phyloP scores from a whole-genome alignment of 1,140 invertebrate species.

The Dendrolimus kikuchii region DNA sequence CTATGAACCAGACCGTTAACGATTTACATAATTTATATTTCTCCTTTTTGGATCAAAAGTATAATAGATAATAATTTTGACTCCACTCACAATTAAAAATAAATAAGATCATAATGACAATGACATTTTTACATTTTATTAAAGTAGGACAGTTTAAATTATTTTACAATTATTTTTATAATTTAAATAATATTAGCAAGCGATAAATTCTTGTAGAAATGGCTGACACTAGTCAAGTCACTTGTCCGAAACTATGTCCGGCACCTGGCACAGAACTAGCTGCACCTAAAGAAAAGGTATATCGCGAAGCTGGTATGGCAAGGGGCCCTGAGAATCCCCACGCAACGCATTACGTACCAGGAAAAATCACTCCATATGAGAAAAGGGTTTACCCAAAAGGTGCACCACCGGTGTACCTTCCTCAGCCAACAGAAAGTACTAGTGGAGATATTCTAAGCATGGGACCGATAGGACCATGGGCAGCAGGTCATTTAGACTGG shows the following conservation, averaged over 20 bases:
- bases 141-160: too few relatives aligned
- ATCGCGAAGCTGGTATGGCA: conserved; percentile 20
- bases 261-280: conserved; percentile 1
- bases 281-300: conserved; percentile 7
- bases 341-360: conserved; percentile 44
- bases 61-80: too few relatives aligned
- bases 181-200: too few relatives aligned
- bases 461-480: conserved; percentile 77
- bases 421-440: conserved; percentile 52
- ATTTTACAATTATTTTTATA: too few relatives aligned
- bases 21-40: too few relatives aligned
- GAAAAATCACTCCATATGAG: conserved; percentile 43
- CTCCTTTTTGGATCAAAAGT: too few relatives aligned
- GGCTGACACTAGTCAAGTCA: conserved; percentile 21
- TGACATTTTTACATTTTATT: too few relatives aligned
- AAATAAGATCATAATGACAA: too few relatives aligned
- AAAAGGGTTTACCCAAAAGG: conserved; percentile 40
- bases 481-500: conserved; percentile 80
- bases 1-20: too few relatives aligned
- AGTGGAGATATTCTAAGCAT: conserved; percentile 55
- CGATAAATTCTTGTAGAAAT: conserved; percentile 34
- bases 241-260: conserved; percentile 51
- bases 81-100: too few relatives aligned
- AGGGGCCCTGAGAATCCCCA: conserved; percentile 20
- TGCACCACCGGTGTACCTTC: conserved; percentile 51